Conservation (phyloP, 37 sponge, comb jelly and placozoan genomes). For the Hormiphora californensis region DNA sequence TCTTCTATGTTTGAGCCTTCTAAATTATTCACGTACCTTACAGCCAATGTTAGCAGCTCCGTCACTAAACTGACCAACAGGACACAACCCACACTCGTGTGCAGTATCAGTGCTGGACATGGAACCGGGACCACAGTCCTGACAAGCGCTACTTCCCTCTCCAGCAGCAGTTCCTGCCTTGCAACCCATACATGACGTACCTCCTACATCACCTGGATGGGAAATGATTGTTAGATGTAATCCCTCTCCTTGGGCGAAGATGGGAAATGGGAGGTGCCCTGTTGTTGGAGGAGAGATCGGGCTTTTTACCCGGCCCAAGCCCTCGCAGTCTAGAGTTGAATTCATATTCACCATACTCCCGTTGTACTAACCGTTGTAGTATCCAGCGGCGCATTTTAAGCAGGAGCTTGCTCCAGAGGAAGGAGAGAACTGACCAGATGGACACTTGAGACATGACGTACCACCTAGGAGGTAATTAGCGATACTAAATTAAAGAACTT, state of each 20-base stretch:
- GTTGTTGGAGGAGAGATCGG: no score
- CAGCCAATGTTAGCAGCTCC: constrained; percentile 23
- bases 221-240: no score
- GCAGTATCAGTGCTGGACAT: not conserved
- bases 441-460: not conserved
- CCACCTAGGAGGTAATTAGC: no score
- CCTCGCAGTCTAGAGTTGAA: no score
- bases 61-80: not conserved
- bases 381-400: not conserved
- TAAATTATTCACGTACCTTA: not conserved
- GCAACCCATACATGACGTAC: no score
- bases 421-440: constrained; percentile 2
- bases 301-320: no score
- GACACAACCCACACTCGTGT: not conserved
- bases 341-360: no score
- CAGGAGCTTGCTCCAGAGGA: not conserved
- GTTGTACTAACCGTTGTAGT: no score
- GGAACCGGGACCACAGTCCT: not conserved
- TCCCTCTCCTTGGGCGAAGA: no score
- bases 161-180: not conserved
- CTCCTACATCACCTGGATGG: no score
- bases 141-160: not conserved
- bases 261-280: no score
- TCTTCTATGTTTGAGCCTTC: not conserved
- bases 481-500: no score